Evolutionary conservation across 1,140 invertebrate genomes (phyloP), one percentile per base, ranked within the genome.

Genomic region (Ips nitidus): DNA sequence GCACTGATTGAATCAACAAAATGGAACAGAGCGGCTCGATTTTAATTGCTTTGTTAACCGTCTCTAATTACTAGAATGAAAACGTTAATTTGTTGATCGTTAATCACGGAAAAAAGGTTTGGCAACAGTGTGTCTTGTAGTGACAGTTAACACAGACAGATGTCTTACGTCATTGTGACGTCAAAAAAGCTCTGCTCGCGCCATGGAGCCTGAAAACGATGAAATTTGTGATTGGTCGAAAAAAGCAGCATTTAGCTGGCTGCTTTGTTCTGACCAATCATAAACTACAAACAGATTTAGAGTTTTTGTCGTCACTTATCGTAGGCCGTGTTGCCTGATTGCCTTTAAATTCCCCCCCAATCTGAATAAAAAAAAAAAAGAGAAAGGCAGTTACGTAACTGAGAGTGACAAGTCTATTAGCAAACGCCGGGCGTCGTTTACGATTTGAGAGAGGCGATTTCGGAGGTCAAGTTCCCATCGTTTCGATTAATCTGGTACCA

Each of bases 391-490:
- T 22, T 22, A 8, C 52, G 4, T 47, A 47, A 47, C 4, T 5
- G 4, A n/a, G 4, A 4, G 4, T 37, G 8, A 58, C 40, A 6
- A 40, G 5, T 58, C 56, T 58, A 41, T 40, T 41, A 42, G 22
- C 55, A 6, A 40, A 37, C 1, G 38, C 7, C 41, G 38, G 36
- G 45, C 36, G 6, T 3, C 52, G 22, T 63, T 50, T 52, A 52
- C 50, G 37, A 52, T 52, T 63, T 63, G 61, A 52, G 61, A 63
- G 52, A 63, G 61, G 61, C 59, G 59, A 61, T 52, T 63, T 63
- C 50, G 39, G 61, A 63, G 61, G 61, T 63, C 61, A 63, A 50
- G 61, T 63, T 63, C 61, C 61, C 61, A 63, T 8, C n/a, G 37
- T 22, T 50, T 63, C 52, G 61, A 61, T 63, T 63, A 63, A 63